Conservation (phyloP, 2,888 invertebrate genomes). For the Lasioglossum villosulum region DNA sequence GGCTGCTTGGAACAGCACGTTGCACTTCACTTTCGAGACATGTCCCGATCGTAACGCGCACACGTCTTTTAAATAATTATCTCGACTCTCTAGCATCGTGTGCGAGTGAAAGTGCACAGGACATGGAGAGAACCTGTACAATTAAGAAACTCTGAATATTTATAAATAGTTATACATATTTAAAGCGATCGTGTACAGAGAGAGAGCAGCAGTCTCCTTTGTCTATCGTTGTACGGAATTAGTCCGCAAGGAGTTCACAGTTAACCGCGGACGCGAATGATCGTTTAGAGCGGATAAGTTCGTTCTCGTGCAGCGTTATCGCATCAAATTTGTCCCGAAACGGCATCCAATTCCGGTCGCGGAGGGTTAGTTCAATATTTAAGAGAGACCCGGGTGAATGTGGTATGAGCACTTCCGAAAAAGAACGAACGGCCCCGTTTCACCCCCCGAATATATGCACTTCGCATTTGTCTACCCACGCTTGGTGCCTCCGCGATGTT, state of each 20-base stretch:
- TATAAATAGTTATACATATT: too few relatives aligned
- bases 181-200: too few relatives aligned
- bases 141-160: too few relatives aligned
- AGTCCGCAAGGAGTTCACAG: background rate
- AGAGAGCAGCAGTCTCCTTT: too few relatives aligned
- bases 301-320: background rate
- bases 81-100: background rate
- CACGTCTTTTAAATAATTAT: background rate
- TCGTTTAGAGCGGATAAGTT: background rate
- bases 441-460: conserved; percentile 62
- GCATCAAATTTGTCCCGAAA: conserved; percentile 36
- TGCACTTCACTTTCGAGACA: background rate
- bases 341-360: conserved; percentile 38
- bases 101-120: too few relatives aligned
- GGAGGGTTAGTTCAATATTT: conserved; percentile 52
- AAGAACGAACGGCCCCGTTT: conserved; percentile 50
- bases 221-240: too few relatives aligned
- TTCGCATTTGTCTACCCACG: conserved; percentile 68
- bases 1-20: background rate
- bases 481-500: conserved; percentile 63
- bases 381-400: conserved; percentile 26
- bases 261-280: background rate
- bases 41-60: background rate
- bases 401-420: conserved; percentile 51
- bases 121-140: too few relatives aligned